Conservation (phyloP, 2,888 invertebrate species). For the Phaonia tiefii region DNA sequence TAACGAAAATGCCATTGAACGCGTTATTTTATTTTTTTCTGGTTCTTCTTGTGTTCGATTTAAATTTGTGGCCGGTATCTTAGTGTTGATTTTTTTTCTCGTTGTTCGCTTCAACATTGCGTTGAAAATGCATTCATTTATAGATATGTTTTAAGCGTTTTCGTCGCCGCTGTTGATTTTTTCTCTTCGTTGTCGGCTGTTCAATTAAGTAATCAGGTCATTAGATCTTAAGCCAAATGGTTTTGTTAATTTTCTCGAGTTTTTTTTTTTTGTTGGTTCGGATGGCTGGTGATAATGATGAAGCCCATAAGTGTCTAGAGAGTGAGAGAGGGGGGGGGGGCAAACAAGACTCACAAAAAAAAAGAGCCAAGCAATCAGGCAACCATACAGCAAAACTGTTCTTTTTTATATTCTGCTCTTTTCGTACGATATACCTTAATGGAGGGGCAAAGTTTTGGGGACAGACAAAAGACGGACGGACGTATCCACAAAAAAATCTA, state of each 20-base stretch:
- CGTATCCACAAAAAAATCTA: background rate
- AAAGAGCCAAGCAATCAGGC: background rate
- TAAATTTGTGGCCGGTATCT: conserved; percentile 40
- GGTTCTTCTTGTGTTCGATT: conserved; percentile 11
- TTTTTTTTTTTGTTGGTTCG: background rate
- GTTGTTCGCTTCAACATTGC: conserved; percentile 35
- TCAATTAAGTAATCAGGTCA: conserved; percentile 75
- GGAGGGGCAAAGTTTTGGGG: background rate
- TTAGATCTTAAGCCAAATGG: conserved; percentile 73
- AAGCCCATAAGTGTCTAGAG: conserved; percentile 56
- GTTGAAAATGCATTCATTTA: conserved; percentile 33
- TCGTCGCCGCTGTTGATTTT: conserved; percentile 36
- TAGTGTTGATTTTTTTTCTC: conserved; percentile 32
- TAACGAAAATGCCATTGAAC: conserved; percentile 27
- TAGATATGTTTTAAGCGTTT: conserved; percentile 27
- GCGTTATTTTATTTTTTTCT: conserved; percentile 1
- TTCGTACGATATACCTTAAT: background rate
- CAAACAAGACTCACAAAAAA: background rate
- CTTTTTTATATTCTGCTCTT: background rate
- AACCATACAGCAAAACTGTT: background rate
- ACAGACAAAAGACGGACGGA: background rate
- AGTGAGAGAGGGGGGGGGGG: conserved; percentile 30
- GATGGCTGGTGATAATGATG: conserved; percentile 57
- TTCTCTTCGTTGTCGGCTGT: conserved; percentile 66
- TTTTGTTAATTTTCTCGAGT: conserved; percentile 70